phyloP scores from a whole-genome alignment of 2,888 invertebrate species.

The Chelonus formosanus region DNA sequence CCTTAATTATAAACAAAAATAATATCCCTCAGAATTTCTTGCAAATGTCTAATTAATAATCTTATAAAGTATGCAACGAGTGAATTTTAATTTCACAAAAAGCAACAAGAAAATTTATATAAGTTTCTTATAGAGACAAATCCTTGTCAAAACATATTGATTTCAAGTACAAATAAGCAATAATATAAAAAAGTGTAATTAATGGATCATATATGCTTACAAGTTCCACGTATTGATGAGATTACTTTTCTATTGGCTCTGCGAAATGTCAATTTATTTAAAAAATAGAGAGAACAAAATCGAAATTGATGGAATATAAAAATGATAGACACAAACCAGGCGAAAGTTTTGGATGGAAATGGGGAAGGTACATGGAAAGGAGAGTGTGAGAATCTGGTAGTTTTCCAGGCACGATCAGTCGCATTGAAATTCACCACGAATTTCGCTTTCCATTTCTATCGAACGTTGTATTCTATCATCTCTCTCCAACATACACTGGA shows the following conservation, averaged over 20 bases:
- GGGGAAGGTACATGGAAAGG: conserved; percentile 10
- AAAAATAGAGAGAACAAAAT: conserved; percentile 19
- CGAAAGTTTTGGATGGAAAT: conserved; percentile 15
- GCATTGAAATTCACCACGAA: conserved; percentile 63
- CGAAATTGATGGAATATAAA: conserved; percentile 16
- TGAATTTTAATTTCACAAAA: too few relatives aligned
- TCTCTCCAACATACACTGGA: conserved; percentile 14
- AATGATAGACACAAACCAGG: conserved; percentile 28
- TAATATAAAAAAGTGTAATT: too few relatives aligned
- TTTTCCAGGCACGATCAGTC: conserved; percentile 59
- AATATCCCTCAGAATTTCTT: too few relatives aligned
- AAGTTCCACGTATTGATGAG: too few relatives aligned
- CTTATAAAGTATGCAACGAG: too few relatives aligned
- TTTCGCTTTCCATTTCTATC: conserved; percentile 64
- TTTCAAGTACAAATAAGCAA: too few relatives aligned
- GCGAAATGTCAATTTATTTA: conserved; percentile 14
- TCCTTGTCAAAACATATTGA: too few relatives aligned
- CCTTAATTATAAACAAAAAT: too few relatives aligned
- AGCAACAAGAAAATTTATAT: too few relatives aligned
- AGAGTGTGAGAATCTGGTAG: conserved; percentile 43
- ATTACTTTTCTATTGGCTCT: background rate
- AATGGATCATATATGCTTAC: too few relatives aligned
- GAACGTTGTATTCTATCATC: conserved; percentile 35
- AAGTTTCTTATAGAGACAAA: too few relatives aligned
- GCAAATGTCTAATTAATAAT: too few relatives aligned